Percentiles rank a stretch among this genome's conserved stretches.
Conservation (phyloP, 2,888 invertebrate genomes). For the Hanleya hanleyi region DNA sequence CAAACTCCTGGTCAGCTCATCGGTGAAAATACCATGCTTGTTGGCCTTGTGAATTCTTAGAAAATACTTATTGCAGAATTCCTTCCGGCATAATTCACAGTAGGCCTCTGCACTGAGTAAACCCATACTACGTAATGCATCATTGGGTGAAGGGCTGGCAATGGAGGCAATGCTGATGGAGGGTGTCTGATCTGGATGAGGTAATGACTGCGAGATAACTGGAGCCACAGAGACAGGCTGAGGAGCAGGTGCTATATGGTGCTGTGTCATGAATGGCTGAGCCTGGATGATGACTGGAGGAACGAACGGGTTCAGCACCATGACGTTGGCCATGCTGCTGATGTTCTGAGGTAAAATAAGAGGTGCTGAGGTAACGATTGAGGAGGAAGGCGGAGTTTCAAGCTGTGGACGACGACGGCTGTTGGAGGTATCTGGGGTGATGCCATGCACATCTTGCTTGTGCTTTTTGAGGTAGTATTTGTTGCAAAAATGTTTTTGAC, state of each 20-base stretch:
- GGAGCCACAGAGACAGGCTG: conserved; percentile 20
- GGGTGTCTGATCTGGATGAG: conserved; percentile 16
- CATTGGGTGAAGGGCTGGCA: conserved; percentile 19
- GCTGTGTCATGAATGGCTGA: conserved; percentile 54
- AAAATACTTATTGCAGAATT: conserved; percentile 72
- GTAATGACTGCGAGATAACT: conserved; percentile 55
- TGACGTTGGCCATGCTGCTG: conserved; percentile 66
- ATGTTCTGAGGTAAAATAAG: conserved; percentile 63
- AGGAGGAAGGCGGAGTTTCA: conserved; percentile 44
- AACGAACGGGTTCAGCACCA: conserved; percentile 72
- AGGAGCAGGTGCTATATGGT: conserved; percentile 37
- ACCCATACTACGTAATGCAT: conserved; percentile 49
- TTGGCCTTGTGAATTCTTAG: conserved; percentile 71
- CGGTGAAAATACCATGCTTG: conserved; percentile 68
- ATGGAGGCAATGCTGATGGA: conserved; percentile 37
- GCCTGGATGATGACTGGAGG: conserved; percentile 68
- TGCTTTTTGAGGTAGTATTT: conserved; percentile 75
- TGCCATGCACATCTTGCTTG: conserved; percentile 74
- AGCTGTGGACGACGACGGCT: conserved; percentile 14
- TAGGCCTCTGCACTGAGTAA: conserved; percentile 83
- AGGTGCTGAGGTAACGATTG: conserved; percentile 48
- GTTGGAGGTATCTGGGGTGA: conserved; percentile 57
- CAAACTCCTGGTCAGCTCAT: conserved; percentile 33
- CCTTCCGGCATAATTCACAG: conserved; percentile 88
- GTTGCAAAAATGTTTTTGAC: conserved; percentile 75